Evolutionary conservation across 37 sponge, comb jelly and placozoan species (phyloP), one percentile per base, ranked within the genome.

Genomic region (Chondrosia reniformis): DNA sequence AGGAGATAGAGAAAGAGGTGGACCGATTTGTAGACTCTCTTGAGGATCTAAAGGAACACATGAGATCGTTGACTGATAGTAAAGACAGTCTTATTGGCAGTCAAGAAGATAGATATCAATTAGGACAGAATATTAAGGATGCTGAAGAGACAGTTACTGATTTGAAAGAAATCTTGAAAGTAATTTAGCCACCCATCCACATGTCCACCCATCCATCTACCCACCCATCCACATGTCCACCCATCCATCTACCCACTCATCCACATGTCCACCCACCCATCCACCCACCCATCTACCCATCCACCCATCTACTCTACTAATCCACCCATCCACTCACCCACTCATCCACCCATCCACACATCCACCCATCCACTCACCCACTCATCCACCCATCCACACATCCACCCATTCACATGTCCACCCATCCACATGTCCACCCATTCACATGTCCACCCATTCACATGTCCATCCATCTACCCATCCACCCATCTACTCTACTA

Each of bases 1-100:
- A 69, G 72, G 72, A 69, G 72, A 40, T 69, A 3, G 42, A 31
- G 37, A 69, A 69, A 39, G 42, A 43, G 41, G 36, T 34, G 4
- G 72, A 69, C 25, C 39, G 22, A 6, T 69, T 69, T 69, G 72
- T 39, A 13, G 72, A 69, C 43, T 21, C 72, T 40, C 72, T 69
- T 1, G n/a, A 31, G 24, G 43, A 40, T 40, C 4, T 69, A 21
- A 37, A 44, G 42, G 72, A 69, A 25, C 39, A 44, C 39, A 39
- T 39, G 24, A 44, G 42, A 40, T 21, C 31, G 1, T 24, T 69
- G 42, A 21, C 37, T 13, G 43, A 40, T 25, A 13, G 15, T 3
- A 34, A 25, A 17, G n/a, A 3, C 24, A 24, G 44, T 69, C 44
- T 44, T 2, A 34, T 69, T 21, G 72, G 72, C 22, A 40, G 44